phyloP scores from a whole-genome alignment of 2,888 invertebrate species.

The Lampropteryx suffumata region DNA sequence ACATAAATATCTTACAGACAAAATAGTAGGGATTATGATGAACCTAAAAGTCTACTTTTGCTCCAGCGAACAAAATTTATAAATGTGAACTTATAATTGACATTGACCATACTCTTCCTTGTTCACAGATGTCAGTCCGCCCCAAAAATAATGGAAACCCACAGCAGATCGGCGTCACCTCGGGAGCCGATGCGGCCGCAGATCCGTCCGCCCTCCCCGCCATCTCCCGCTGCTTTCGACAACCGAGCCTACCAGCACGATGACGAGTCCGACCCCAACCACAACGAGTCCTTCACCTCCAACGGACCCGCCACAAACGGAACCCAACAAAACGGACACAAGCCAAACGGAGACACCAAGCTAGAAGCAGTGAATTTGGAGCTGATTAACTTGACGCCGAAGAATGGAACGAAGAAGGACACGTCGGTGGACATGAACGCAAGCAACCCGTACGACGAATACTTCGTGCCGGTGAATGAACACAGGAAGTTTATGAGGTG shows the following conservation, averaged over 20 bases:
- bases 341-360: conserved; percentile 73
- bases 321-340: conserved; percentile 63
- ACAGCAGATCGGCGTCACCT: conserved; percentile 78
- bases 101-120: conserved; percentile 21
- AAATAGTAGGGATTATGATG: too few species aligned
- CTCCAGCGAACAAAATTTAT: too few species aligned
- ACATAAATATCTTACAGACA: too few species aligned
- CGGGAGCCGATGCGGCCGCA: conserved; percentile 78
- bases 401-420: conserved; percentile 85
- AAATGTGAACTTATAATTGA: too few species aligned
- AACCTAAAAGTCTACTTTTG: too few species aligned
- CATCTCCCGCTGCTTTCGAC: conserved; percentile 69
- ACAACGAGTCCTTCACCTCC: conserved; percentile 78
- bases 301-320: conserved; percentile 45
- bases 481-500: conserved; percentile 93
- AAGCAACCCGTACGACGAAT: conserved; percentile 90
- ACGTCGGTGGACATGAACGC: conserved; percentile 85
- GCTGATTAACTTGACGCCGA: conserved; percentile 87
- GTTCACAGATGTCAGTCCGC: conserved; percentile 77
- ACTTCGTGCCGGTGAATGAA: conserved; percentile 93
- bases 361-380: conserved; percentile 91
- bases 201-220: conserved; percentile 72
- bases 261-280: conserved; percentile 68
- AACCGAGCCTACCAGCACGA: conserved; percentile 73
- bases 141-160: conserved; percentile 77